phyloP scores from a whole-genome alignment of 2,797 vertebrate species.

The Falco peregrinus region DNA sequence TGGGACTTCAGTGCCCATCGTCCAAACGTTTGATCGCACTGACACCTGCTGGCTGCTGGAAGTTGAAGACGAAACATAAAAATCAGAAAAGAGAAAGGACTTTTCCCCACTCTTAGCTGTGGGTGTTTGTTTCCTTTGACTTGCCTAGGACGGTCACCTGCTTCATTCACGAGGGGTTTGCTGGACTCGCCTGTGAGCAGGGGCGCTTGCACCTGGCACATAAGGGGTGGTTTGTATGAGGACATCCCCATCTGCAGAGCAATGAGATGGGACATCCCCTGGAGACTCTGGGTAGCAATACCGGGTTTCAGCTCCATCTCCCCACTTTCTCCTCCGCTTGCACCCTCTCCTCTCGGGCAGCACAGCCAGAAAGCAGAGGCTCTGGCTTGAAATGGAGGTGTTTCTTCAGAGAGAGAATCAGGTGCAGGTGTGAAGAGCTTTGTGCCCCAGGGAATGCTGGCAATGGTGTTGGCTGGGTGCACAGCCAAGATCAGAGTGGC shows the following conservation, averaged over 20 bases:
- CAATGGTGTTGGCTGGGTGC: rapidly evolving
- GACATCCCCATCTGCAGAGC: neutral
- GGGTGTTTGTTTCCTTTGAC: neutral
- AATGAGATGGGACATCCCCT: neutral
- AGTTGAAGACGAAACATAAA: neutral
- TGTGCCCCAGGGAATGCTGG: rapidly evolving
- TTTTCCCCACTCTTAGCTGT: neutral
- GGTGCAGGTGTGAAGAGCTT: neutral
- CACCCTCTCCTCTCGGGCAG: neutral
- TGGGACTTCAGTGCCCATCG: neutral
- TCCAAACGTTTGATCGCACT: neutral
- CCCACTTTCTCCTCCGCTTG: neutral
- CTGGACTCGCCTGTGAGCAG: neutral
- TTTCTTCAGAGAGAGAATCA: neutral
- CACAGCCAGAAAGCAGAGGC: neutral
- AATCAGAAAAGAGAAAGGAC: neutral
- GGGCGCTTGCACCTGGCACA: neutral
- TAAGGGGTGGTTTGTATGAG: neutral
- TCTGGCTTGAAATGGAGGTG: neutral
- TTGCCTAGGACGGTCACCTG: neutral
- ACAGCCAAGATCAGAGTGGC: rapidly evolving
- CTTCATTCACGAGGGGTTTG: neutral
- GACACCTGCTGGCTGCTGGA: constrained; percentile 55
- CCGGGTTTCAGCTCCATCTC: neutral
- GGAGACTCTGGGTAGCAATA: neutral